These are phyloP conservation scores for Aphelinus certus DNA, from an alignment of 1,140 invertebrate species.

Conservation along the genomic window DNA sequence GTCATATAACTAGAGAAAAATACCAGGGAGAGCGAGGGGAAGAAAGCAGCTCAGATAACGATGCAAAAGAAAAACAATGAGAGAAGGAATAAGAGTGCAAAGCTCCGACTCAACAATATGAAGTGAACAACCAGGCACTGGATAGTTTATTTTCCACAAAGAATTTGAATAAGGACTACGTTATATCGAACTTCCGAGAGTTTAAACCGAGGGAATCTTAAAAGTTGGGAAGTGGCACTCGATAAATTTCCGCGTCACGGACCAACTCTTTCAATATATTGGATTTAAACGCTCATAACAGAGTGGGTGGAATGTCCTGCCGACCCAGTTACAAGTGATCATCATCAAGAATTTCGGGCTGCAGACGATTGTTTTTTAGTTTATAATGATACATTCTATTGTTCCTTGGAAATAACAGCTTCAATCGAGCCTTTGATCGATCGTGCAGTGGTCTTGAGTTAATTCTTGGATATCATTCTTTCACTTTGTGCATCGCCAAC, in stretches of 20 bases:
- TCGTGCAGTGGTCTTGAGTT: too few species aligned
- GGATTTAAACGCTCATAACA: not conserved
- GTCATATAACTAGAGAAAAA: slow-evolving; percentile 3
- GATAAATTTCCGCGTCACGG: not conserved
- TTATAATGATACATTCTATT: too few species aligned
- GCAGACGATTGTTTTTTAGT: too few species aligned
- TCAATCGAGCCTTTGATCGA: too few species aligned
- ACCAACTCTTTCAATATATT: not conserved
- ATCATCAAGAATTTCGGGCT: too few species aligned
- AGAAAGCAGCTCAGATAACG: not conserved
- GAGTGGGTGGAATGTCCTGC: too few species aligned
- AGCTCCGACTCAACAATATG: not conserved
- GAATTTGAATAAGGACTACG: not conserved
- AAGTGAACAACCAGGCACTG: not conserved
- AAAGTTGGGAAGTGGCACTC: not conserved
- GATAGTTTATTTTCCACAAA: not conserved
- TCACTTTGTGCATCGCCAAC: too few species aligned
- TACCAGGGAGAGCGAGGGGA: not conserved
- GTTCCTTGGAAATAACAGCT: too few species aligned
- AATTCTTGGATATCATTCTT: too few species aligned
- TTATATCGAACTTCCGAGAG: not conserved
- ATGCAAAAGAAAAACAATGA: slow-evolving; percentile 16
- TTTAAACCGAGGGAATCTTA: not conserved
- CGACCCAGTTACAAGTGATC: too few species aligned
- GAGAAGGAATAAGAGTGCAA: not conserved